These are phyloP conservation scores for Anorthoa munda DNA, from an alignment of 2,888 invertebrate genomes.

Conservation along the genomic window DNA sequence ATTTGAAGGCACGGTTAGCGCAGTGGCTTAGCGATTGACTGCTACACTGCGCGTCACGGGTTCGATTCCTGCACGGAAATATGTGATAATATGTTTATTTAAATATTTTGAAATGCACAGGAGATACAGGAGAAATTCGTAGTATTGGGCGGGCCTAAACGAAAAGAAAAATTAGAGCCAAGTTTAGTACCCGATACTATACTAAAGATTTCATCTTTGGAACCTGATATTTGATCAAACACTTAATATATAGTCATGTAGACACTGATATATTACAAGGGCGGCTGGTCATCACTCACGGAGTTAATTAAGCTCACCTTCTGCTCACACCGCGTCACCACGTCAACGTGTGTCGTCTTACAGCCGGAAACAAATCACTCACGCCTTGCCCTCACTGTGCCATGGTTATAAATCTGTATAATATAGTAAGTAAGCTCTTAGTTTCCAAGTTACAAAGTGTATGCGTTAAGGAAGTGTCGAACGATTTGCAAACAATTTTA, in stretches of 20 bases:
- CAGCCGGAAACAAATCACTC: slow-evolving; percentile 49
- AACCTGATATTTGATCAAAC: slow-evolving; percentile 6
- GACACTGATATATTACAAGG: slow-evolving; percentile 61
- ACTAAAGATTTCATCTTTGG: neutral
- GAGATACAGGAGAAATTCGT: too few relatives aligned
- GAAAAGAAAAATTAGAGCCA: too few relatives aligned
- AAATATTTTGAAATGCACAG: too few relatives aligned
- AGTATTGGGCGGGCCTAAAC: too few relatives aligned
- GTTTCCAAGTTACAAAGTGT: too few relatives aligned
- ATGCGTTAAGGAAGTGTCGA: too few relatives aligned
- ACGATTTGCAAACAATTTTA: too few relatives aligned
- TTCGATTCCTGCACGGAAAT: too few relatives aligned
- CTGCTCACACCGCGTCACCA: slow-evolving; percentile 36
- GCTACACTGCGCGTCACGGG: too few relatives aligned
- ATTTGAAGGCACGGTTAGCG: too few relatives aligned
- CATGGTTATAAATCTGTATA: slow-evolving; percentile 1
- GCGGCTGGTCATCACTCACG: slow-evolving; percentile 61
- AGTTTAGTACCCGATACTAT: neutral
- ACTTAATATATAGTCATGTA: slow-evolving; percentile 2
- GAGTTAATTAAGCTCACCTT: slow-evolving; percentile 65
- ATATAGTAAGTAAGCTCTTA: neutral
- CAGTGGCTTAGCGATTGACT: too few relatives aligned
- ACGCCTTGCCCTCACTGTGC: neutral
- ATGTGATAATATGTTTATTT: too few relatives aligned
- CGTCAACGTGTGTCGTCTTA: slow-evolving; percentile 59